Percentiles rank a stretch among this genome's conserved stretches.
Conservation (phyloP, 2,113 vertebrate species). For the Apteryx owenii region DNA sequence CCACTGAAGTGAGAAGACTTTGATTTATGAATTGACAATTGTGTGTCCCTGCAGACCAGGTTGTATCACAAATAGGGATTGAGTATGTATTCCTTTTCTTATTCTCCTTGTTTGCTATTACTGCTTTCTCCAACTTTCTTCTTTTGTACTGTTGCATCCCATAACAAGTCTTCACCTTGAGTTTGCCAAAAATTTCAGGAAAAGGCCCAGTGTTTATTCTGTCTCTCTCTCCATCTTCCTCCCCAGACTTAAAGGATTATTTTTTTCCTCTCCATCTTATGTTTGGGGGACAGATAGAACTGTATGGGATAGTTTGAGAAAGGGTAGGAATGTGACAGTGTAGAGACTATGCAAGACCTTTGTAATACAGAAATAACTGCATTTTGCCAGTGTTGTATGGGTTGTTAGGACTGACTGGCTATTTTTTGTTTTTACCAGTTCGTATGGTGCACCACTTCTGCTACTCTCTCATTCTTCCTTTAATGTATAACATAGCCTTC, state of each 20-base stretch:
- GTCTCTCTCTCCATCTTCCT: background rate
- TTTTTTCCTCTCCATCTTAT: background rate
- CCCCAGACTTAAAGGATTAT: background rate
- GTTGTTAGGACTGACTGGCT: background rate
- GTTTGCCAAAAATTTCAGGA: background rate
- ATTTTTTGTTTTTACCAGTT: background rate
- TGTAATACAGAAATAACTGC: background rate
- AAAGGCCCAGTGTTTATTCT: background rate
- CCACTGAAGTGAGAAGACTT: constrained; percentile 4
- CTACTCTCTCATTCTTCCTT: background rate
- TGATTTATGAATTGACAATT: constrained; percentile 41
- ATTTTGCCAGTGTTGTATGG: background rate
- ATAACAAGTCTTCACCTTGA: background rate
- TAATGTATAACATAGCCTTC: background rate
- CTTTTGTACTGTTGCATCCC: background rate
- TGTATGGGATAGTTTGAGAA: background rate
- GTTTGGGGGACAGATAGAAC: background rate
- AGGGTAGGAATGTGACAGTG: background rate
- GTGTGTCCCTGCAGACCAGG: constrained; percentile 3
- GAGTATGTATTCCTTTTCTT: background rate
- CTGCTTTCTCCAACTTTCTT: background rate
- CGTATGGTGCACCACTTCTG: background rate
- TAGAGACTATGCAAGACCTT: background rate
- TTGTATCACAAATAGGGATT: background rate
- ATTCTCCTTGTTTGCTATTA: background rate